Percentiles rank a stretch among this genome's conserved stretches.
Conservation (phyloP, 2,113 vertebrate species). For the Plectropomus leopardus region DNA sequence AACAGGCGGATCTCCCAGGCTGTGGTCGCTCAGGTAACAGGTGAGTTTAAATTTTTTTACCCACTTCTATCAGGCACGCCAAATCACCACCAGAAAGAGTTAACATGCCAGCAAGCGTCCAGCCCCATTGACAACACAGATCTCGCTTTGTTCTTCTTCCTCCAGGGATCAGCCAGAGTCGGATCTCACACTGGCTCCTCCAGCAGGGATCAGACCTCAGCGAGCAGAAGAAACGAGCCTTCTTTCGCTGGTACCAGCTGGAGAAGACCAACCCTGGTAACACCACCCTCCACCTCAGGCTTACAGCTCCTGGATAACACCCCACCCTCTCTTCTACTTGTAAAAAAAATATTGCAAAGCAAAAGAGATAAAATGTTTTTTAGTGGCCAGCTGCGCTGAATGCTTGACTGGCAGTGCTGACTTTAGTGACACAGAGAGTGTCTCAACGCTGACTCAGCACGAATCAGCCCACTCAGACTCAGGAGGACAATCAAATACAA, state of each 20-base stretch:
- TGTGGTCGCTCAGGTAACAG: conserved; percentile 99
- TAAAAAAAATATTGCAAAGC: neutral
- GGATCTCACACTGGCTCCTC: conserved; percentile 98
- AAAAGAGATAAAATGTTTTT: neutral
- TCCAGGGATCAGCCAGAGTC: conserved; percentile 98
- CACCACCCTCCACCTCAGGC: neutral
- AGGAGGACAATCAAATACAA: neutral
- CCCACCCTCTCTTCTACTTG: neutral
- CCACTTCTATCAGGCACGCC: neutral
- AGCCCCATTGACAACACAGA: neutral
- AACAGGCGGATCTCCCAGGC: conserved; percentile 98
- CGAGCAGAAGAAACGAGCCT: conserved; percentile 98
- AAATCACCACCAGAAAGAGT: neutral
- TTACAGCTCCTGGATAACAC: neutral
- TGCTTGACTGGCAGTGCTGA: neutral
- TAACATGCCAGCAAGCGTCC: neutral
- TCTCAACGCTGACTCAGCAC: neutral
- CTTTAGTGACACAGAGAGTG: neutral
- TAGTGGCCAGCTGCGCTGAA: conserved; percentile 4
- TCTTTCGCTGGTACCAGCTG: conserved; percentile 99
- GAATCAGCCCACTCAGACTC: neutral
- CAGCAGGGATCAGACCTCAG: conserved; percentile 98
- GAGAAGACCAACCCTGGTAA: conserved; percentile 98
- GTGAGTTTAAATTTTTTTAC: conserved; percentile 76
- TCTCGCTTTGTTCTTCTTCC: neutral